Evolutionary conservation across 2,113 vertebrate genomes (phyloP).

Genomic region (Rhizomys pruinosus): DNA sequence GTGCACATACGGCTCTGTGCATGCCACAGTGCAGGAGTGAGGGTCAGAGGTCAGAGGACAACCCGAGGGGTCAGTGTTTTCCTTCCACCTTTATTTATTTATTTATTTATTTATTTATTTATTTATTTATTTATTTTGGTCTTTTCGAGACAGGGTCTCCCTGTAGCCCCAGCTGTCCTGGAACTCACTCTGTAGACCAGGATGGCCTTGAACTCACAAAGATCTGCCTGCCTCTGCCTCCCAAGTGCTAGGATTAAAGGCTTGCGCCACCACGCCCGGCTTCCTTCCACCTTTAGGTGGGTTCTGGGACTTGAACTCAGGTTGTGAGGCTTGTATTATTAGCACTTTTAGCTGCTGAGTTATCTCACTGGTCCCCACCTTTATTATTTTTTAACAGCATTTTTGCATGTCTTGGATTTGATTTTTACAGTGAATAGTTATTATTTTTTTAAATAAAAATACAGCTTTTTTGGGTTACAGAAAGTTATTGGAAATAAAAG

Average conservation of each 20-base stretch:
- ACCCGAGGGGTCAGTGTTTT: background rate
- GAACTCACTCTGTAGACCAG: too few relatives aligned
- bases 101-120: too few relatives aligned
- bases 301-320: background rate
- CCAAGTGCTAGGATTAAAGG: too few relatives aligned
- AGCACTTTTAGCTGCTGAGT: background rate
- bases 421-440: constrained; percentile 4
- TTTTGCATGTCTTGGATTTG: constrained; percentile 36
- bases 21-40: background rate
- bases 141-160: too few relatives aligned
- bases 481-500: constrained; percentile 51
- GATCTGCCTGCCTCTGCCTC: too few relatives aligned
- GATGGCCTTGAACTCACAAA: too few relatives aligned
- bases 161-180: too few relatives aligned
- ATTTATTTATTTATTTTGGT: too few relatives aligned
- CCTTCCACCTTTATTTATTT: background rate
- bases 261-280: too few relatives aligned
- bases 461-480: background rate
- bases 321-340: background rate
- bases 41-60: background rate
- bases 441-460: constrained; percentile 19
- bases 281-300: background rate
- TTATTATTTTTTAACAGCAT: constrained; percentile 25
- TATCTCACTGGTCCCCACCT: background rate
- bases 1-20: background rate